Evolutionary conservation across 2,888 invertebrate species (phyloP).

Genomic region (Julus scandinavius): DNA sequence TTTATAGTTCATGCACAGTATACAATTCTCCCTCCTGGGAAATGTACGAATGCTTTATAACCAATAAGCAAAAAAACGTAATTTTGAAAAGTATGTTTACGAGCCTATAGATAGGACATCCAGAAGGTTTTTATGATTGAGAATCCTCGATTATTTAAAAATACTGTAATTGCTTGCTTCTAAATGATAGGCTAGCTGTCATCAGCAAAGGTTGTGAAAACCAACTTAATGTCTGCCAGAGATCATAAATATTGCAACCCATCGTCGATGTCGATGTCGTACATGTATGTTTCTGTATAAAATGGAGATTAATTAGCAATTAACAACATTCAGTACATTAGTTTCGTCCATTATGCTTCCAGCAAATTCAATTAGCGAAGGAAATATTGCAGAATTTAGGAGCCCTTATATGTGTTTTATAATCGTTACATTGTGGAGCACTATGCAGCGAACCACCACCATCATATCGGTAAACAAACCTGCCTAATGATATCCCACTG

Average conservation of each 20-base stretch:
- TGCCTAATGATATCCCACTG: neutral
- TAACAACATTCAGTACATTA: neutral
- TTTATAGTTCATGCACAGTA: no score
- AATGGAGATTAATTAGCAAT: neutral
- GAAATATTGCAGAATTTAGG: neutral
- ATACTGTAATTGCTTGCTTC: neutral
- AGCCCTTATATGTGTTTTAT: neutral
- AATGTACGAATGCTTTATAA: no score
- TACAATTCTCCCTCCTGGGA: no score
- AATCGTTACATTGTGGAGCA: neutral
- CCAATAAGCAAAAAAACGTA: no score
- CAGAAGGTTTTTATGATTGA: neutral
- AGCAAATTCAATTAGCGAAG: neutral
- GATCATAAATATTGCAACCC: neutral
- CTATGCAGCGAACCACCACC: neutral
- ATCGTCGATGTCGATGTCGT: neutral
- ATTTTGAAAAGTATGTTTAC: no score
- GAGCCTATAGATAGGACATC: neutral
- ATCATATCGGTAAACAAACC: neutral
- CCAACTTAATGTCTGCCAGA: neutral
- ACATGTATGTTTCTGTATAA: neutral
- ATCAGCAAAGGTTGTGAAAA: neutral
- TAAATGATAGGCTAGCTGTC: neutral
- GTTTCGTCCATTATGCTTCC: neutral
- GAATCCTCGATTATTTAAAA: neutral